Conservation (phyloP, 2,113 vertebrate species). For the Channa maculata region DNA sequence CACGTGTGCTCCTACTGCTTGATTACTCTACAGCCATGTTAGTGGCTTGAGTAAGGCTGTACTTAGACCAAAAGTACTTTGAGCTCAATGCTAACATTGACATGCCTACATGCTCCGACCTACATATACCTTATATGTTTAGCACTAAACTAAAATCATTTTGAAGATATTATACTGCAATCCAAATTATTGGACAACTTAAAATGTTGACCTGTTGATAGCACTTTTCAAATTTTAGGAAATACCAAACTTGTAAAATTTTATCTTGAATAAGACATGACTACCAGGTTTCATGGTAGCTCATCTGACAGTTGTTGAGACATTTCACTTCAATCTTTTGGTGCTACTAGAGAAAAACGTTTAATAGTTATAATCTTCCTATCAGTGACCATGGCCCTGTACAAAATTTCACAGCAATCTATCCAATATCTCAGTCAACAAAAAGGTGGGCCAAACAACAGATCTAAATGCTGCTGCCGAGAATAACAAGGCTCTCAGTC, state of each 20-base stretch:
- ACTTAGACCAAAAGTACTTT: not conserved
- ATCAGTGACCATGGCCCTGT: not conserved
- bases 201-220: not conserved
- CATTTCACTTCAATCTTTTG: too few species aligned
- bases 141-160: not conserved
- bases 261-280: not conserved
- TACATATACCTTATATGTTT: not conserved
- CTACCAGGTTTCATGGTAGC: too few species aligned
- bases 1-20: not conserved
- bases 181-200: not conserved
- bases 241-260: not conserved
- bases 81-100: constrained; percentile 7
- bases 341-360: too few species aligned
- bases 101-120: constrained; percentile 1
- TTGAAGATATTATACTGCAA: not conserved
- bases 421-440: not conserved
- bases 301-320: too few species aligned
- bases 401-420: not conserved
- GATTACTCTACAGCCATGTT: too few species aligned
- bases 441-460: not conserved
- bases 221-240: not conserved
- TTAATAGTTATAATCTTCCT: too few species aligned
- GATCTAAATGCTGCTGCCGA: not conserved
- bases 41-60: not conserved
- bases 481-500: not conserved